These are phyloP conservation scores for Sylvia borin DNA, from an alignment of 2,797 vertebrate genomes.

Conservation along the genomic window DNA sequence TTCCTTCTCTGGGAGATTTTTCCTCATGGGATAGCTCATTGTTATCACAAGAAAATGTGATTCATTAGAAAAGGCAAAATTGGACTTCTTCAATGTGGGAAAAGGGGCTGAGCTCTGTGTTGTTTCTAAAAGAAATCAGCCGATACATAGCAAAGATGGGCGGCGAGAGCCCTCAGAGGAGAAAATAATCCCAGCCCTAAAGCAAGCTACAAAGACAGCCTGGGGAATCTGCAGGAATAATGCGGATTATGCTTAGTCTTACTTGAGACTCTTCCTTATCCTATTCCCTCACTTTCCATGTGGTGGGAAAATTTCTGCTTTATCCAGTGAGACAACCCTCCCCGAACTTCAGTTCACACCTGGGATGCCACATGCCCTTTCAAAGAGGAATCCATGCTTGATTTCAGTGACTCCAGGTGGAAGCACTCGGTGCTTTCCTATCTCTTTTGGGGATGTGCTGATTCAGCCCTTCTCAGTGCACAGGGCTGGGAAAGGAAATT, in stretches of 20 bases:
- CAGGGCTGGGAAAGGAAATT: background rate
- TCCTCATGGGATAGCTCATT: background rate
- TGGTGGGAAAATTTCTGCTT: background rate
- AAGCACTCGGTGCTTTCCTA: accelerated
- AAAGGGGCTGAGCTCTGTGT: background rate
- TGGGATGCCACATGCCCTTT: background rate
- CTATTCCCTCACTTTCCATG: background rate
- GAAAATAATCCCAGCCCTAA: background rate
- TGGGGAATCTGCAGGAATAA: background rate
- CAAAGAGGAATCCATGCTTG: background rate
- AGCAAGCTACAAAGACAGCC: background rate
- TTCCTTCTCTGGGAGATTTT: background rate
- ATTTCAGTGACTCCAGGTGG: background rate
- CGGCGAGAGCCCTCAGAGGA: background rate
- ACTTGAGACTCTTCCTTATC: background rate
- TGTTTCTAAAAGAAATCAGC: background rate
- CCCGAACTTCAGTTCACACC: background rate
- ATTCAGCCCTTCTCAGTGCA: background rate
- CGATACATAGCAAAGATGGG: background rate
- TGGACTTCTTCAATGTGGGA: accelerated
- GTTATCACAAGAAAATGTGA: background rate
- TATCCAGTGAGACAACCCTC: background rate
- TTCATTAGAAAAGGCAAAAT: background rate
- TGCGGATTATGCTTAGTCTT: background rate
- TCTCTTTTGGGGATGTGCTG: background rate